Evolutionary conservation across 2,888 invertebrate genomes (phyloP).

Genomic region (Xanthia icteritia): DNA sequence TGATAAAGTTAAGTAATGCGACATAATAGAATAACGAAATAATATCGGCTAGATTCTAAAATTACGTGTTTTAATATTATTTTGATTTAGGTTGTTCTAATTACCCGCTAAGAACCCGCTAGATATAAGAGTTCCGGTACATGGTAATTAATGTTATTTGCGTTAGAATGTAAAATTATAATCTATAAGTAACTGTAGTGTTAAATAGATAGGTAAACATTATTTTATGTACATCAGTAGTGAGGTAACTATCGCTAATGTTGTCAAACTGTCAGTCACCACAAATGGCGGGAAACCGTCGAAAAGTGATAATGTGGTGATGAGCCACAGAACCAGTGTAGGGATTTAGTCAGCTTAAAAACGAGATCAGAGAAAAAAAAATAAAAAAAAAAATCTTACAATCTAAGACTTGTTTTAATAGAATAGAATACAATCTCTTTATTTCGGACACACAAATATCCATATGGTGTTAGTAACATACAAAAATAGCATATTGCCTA

Average conservation of each 20-base stretch:
- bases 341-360: background rate
- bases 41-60: background rate
- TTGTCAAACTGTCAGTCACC: background rate
- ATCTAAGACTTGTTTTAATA: background rate
- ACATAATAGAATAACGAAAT: background rate
- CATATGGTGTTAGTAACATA: too few species aligned
- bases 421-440: too few species aligned
- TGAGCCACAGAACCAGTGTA: background rate
- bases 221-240: too few species aligned
- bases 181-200: background rate
- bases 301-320: background rate
- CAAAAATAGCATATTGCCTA: too few species aligned
- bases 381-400: too few species aligned
- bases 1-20: slow-evolving; percentile 4
- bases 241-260: background rate
- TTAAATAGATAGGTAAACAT: background rate
- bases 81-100: background rate
- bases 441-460: too few species aligned
- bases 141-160: background rate
- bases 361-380: too few species aligned
- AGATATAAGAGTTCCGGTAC: too few species aligned
- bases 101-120: too few species aligned
- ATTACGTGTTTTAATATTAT: background rate
- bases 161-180: background rate
- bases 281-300: background rate